Evolutionary conservation across 2,888 invertebrate genomes (phyloP).

Genomic region (Cactoblastis cactorum): DNA sequence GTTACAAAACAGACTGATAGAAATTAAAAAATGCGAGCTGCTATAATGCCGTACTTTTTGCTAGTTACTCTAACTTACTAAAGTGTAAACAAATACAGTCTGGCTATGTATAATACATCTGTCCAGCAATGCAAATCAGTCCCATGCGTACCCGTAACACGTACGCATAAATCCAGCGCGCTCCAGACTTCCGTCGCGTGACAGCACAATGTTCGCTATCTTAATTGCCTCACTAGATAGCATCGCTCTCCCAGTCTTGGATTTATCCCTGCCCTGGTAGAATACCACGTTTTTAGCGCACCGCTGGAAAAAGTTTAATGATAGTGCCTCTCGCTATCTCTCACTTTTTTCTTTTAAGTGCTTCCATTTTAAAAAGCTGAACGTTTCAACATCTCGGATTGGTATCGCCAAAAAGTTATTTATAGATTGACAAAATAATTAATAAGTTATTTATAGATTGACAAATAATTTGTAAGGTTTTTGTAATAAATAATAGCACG

Average conservation of each 20-base stretch:
- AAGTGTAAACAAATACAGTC: background rate
- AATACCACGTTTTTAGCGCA: slow-evolving; percentile 51
- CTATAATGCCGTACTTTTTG: no score
- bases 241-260: slow-evolving; percentile 45
- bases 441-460: no score
- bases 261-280: slow-evolving; percentile 58
- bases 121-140: slow-evolving; percentile 14
- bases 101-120: background rate
- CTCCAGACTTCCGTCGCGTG: slow-evolving; percentile 39
- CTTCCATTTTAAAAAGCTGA: background rate
- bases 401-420: background rate
- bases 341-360: slow-evolving; percentile 7
- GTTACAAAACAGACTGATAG: no score
- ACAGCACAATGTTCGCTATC: slow-evolving; percentile 47
- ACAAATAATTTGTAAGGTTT: no score
- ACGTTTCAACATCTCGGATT: background rate
- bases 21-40: no score
- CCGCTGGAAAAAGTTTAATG: slow-evolving; percentile 56
- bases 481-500: no score
- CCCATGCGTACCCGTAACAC: slow-evolving; percentile 24
- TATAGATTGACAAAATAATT: background rate
- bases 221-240: slow-evolving; percentile 70
- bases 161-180: slow-evolving; percentile 52
- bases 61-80: background rate
- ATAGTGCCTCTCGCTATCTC: slow-evolving; percentile 38